Conservation (phyloP, 2,797 vertebrate genomes). For the Sylvilagus floridanus region DNA sequence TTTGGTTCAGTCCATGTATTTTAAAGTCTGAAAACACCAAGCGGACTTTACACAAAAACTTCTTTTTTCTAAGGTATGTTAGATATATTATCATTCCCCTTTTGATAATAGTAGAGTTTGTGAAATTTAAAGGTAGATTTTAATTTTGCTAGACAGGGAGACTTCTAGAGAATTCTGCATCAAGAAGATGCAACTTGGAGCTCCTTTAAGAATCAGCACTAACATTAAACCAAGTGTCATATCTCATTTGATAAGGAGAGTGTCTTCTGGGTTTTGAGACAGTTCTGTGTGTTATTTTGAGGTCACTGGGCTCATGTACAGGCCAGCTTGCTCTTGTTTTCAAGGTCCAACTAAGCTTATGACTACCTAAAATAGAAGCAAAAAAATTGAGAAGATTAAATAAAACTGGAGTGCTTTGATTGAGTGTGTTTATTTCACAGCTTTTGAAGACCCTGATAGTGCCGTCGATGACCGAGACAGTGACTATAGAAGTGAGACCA, state of each 20-base stretch:
- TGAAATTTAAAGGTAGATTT: constrained; percentile 63
- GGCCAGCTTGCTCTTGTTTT: constrained; percentile 18
- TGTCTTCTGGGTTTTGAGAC: background rate
- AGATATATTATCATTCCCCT: background rate
- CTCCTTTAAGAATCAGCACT: constrained; percentile 43
- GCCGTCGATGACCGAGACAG: constrained; percentile 97
- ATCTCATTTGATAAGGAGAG: constrained; percentile 34
- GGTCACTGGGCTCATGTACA: background rate
- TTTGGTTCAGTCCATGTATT: constrained; percentile 18
- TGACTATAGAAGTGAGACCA: constrained; percentile 98
- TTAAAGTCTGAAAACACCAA: constrained; percentile 64
- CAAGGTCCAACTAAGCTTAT: background rate
- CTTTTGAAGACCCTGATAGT: constrained; percentile 97
- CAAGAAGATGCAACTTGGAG: constrained; percentile 53
- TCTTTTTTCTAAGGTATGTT: background rate
- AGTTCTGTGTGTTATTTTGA: background rate
- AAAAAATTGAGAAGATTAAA: background rate
- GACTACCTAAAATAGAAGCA: constrained; percentile 32
- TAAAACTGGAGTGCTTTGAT: background rate
- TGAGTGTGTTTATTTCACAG: constrained; percentile 87
- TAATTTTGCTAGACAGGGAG: constrained; percentile 45
- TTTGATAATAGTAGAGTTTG: constrained; percentile 57
- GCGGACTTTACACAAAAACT: constrained; percentile 35
- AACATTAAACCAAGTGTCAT: constrained; percentile 55
- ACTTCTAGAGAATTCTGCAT: constrained; percentile 53